phyloP scores from a whole-genome alignment of 2,113 vertebrate species.

The Cepphus grylle region DNA sequence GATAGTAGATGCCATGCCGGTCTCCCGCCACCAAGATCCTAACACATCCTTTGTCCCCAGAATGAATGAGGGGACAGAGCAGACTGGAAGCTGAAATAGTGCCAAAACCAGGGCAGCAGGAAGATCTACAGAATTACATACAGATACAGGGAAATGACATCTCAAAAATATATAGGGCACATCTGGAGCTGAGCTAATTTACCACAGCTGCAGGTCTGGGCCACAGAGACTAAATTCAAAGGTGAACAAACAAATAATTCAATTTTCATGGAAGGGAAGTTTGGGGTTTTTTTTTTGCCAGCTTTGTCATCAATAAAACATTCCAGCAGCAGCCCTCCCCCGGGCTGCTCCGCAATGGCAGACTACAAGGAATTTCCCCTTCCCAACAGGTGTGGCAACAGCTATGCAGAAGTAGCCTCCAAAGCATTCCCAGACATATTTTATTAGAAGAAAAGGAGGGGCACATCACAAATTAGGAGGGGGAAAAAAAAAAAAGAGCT shows the following conservation, averaged over 20 bases:
- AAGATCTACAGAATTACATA: neutral
- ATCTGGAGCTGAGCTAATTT: conserved; percentile 43
- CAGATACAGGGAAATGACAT: conserved; percentile 6
- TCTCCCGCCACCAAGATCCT: neutral
- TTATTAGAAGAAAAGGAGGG: conserved; percentile 19
- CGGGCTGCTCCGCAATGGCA: neutral
- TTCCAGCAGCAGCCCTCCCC: neutral
- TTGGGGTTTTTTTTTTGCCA: neutral
- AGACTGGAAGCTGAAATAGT: neutral
- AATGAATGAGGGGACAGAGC: neutral
- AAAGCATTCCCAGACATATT: conserved; percentile 29
- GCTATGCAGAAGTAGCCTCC: conserved; percentile 24
- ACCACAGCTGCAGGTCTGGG: conserved; percentile 49
- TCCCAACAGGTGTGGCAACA: conserved; percentile 61
- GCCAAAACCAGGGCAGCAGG: neutral
- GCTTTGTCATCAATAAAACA: conserved; percentile 44
- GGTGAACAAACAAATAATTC: conserved; percentile 55
- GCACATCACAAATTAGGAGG: neutral
- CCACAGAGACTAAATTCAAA: conserved; percentile 21
- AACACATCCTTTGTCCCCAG: neutral
- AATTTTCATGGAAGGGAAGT: conserved; percentile 25
- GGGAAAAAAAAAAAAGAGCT: neutral
- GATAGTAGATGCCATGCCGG: rapidly evolving
- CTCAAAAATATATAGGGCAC: neutral
- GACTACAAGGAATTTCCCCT: conserved; percentile 48